phyloP scores from a whole-genome alignment of 2,888 invertebrate species.

The Tortricodes alternella region DNA sequence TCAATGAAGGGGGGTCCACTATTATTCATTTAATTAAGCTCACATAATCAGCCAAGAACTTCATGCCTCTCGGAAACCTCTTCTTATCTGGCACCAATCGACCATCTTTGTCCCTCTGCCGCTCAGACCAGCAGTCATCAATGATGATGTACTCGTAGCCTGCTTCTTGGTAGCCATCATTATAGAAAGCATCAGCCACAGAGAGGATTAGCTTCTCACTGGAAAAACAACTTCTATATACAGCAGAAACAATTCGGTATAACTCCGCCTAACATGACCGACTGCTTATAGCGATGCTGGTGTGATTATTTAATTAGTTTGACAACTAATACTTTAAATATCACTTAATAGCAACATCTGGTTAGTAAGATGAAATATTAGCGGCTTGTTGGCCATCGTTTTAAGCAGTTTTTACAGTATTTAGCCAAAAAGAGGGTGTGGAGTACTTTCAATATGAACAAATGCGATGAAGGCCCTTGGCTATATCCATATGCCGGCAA shows the following conservation, averaged over 20 bases:
- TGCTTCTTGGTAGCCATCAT: conserved; percentile 86
- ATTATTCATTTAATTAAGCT: conserved; percentile 45
- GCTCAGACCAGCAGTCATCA: conserved; percentile 90
- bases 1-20: not conserved
- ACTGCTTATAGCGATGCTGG: no score
- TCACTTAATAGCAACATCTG: no score
- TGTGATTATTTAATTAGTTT: no score
- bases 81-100: conserved; percentile 84
- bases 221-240: conserved; percentile 18
- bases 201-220: conserved; percentile 85
- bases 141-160: conserved; percentile 89
- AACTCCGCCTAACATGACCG: no score
- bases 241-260: not conserved
- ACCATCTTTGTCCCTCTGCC: conserved; percentile 77
- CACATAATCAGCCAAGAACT: conserved; percentile 88
- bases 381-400: no score
- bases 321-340: no score
- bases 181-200: conserved; percentile 84
- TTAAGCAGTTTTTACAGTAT: no score
- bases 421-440: no score
- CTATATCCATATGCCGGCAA: no score
- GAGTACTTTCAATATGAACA: no score
- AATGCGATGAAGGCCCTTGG: no score
- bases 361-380: no score
- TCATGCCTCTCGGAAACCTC: conserved; percentile 89